phyloP scores from a whole-genome alignment of 1,140 invertebrate species.

The Propsilocerus akamusi region DNA sequence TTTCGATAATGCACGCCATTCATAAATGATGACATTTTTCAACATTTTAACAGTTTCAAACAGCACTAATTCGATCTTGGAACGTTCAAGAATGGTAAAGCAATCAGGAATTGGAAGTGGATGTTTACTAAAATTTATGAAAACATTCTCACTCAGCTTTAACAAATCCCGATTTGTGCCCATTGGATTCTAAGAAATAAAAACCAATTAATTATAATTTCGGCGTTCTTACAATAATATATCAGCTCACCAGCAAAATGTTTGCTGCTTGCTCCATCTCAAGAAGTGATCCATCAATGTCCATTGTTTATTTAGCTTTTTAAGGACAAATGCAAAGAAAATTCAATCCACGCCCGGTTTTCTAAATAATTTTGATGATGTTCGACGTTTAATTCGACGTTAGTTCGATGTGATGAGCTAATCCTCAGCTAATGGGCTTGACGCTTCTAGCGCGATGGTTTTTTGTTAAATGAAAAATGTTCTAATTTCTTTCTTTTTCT shows the following conservation, averaged over 20 bases:
- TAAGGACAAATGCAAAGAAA: no score
- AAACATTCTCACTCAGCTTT: background rate
- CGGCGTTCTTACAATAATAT: no score
- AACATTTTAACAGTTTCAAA: constrained; percentile 58
- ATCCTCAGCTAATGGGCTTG: no score
- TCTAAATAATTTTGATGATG: no score
- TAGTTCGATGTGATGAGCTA: no score
- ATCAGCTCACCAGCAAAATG: background rate
- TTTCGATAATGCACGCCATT: constrained; percentile 42
- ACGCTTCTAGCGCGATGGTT: no score
- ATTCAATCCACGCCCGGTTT: no score
- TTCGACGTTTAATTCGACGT: no score
- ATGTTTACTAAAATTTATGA: background rate
- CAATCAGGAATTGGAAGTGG: background rate
- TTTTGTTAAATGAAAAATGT: no score
- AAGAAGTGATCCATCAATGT: background rate
- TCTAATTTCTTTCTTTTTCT: no score
- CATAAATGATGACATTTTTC: constrained; percentile 49
- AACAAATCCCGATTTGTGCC: background rate
- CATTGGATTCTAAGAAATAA: background rate
- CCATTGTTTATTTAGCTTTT: no score
- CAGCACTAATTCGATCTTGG: constrained; percentile 48
- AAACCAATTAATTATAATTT: no score
- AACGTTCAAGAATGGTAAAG: constrained; percentile 40
- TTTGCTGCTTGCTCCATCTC: background rate